Conservation (phyloP, 2,113 vertebrate genomes). For the Cranoglanis bouderius region DNA sequence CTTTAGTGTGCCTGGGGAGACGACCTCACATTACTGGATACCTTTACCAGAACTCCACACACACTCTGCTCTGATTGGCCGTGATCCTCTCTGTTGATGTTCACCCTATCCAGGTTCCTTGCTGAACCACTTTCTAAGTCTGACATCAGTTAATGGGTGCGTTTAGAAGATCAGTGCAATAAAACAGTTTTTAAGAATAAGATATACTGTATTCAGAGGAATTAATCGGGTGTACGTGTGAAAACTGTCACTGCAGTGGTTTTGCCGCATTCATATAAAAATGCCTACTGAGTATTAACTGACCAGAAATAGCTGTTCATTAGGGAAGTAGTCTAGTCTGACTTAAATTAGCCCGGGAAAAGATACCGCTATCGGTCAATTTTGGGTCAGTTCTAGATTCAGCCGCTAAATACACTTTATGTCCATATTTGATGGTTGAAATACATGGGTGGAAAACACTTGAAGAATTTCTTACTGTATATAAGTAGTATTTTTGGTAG, state of each 20-base stretch:
- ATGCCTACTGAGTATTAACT: neutral
- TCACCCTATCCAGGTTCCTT: neutral
- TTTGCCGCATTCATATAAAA: neutral
- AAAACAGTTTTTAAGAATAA: neutral
- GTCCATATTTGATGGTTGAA: neutral
- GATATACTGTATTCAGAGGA: neutral
- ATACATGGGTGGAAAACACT: neutral
- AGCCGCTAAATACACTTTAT: neutral
- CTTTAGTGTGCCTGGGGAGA: slow-evolving; percentile 14
- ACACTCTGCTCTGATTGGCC: slow-evolving; percentile 14
- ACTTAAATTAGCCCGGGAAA: neutral
- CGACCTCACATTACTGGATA: slow-evolving; percentile 23
- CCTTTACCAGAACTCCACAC: slow-evolving; percentile 17
- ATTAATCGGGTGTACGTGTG: neutral
- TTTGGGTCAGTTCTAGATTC: neutral
- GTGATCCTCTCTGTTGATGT: neutral
- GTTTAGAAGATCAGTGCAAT: neutral
- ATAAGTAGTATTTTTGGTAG: neutral
- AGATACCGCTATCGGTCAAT: neutral
- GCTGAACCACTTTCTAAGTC: neutral
- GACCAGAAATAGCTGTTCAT: neutral
- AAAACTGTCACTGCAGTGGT: neutral
- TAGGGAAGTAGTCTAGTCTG: no score
- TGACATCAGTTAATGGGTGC: neutral
- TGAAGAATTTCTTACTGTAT: no score